Conservation (phyloP, 2,797 vertebrate genomes). For the Botia kubotai region DNA sequence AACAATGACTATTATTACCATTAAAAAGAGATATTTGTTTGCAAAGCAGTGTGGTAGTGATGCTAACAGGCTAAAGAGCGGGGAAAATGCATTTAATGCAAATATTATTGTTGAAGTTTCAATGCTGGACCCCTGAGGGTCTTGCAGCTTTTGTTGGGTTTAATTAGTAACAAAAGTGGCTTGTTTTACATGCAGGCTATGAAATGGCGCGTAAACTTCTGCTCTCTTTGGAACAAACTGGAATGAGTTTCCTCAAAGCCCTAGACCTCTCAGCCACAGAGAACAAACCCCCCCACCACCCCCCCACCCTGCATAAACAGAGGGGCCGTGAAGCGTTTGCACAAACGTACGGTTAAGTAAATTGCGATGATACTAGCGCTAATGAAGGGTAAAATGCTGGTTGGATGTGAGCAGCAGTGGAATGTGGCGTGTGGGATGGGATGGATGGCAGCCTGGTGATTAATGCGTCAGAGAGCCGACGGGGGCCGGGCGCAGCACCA, state of each 20-base stretch:
- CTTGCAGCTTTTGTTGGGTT: constrained; percentile 31
- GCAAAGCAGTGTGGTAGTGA: not conserved
- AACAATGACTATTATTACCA: not conserved
- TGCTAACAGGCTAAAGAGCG: not conserved
- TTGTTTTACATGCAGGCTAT: constrained; percentile 39
- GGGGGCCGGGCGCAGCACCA: constrained; percentile 67
- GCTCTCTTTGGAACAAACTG: not conserved
- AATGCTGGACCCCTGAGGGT: not conserved
- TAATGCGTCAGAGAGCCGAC: constrained; percentile 75
- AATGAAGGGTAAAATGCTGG: constrained; percentile 77
- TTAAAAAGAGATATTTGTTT: not conserved
- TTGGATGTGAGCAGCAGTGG: constrained; percentile 70
- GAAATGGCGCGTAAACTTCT: constrained; percentile 14
- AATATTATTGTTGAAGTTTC: not conserved
- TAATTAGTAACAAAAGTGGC: constrained; percentile 46
- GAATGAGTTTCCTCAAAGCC: not conserved
- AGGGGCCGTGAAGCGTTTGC: constrained; percentile 53
- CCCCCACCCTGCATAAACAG: constrained; percentile 6
- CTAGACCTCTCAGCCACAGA: constrained; percentile 5
- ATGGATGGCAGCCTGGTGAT: constrained; percentile 72
- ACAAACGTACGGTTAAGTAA: constrained; percentile 68
- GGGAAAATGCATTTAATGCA: constrained; percentile 18
- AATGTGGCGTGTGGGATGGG: constrained; percentile 65
- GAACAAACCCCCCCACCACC: not conserved
- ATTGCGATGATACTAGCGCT: constrained; percentile 64